A percentile compares a stretch with the other conserved stretches of the same genome.
Conservation (phyloP, 92 coral and sea anemone genomes). For the Porites cylindrica region DNA sequence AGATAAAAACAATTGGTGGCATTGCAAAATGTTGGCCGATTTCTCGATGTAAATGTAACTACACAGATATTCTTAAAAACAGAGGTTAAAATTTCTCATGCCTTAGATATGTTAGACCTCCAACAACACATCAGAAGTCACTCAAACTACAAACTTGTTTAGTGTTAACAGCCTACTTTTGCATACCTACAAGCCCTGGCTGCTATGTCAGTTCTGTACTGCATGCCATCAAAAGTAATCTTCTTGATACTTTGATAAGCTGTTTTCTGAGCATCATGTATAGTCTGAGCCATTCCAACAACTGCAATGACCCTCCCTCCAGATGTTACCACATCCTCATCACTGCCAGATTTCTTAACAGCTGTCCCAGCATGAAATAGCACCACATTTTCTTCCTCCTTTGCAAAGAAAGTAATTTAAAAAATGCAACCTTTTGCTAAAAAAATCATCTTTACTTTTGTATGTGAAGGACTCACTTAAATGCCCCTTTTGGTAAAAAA, state of each 20-base stretch:
- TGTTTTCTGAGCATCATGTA: slow-evolving; percentile 76
- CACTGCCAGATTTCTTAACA: slow-evolving; percentile 37
- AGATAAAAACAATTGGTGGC: too few species aligned
- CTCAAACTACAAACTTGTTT: too few species aligned
- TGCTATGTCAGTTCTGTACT: slow-evolving; percentile 93
- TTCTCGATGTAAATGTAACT: too few species aligned
- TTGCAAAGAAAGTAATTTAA: background rate
- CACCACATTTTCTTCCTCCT: slow-evolving; percentile 45
- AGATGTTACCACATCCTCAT: slow-evolving; percentile 74
- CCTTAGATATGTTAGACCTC: too few species aligned
- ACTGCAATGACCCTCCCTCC: slow-evolving; percentile 96
- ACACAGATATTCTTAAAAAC: too few species aligned
- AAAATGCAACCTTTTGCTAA: background rate
- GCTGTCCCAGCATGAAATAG: slow-evolving; percentile 97
- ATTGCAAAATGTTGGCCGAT: too few species aligned
- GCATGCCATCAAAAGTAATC: slow-evolving; percentile 83
- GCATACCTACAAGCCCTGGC: slow-evolving; percentile 77
- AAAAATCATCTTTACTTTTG: too few species aligned
- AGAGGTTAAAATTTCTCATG: too few species aligned
- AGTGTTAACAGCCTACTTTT: too few species aligned
- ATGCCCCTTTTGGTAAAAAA: too few species aligned
- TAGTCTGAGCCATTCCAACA: slow-evolving; percentile 77
- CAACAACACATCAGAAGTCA: too few species aligned
- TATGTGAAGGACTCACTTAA: too few species aligned
- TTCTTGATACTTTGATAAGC: slow-evolving; percentile 78